These are phyloP conservation scores for Tetrax tetrax DNA, from an alignment of 2,113 vertebrate species.

Conservation along the genomic window DNA sequence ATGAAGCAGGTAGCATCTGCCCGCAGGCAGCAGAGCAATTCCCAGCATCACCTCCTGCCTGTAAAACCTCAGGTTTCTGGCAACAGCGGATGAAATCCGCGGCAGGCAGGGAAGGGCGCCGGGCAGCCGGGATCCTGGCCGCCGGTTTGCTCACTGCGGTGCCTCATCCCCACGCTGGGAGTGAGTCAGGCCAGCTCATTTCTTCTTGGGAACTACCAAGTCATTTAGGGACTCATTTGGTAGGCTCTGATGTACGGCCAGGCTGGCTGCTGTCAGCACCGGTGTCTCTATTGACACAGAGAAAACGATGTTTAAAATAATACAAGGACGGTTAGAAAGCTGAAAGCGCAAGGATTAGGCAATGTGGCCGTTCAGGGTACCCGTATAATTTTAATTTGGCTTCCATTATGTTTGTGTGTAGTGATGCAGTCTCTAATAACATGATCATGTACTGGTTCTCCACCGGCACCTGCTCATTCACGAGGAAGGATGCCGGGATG, in stretches of 20 bases:
- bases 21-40: fast-evolving
- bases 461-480: conserved; percentile 44
- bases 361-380: neutral
- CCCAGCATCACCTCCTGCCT: neutral
- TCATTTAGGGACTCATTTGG: neutral
- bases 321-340: neutral
- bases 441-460: neutral
- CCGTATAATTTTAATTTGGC: conserved; percentile 10
- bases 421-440: conserved; percentile 45
- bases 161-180: neutral
- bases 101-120: neutral
- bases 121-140: neutral
- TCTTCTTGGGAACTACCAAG: conserved; percentile 15
- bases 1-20: neutral
- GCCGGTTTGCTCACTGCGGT: fast-evolving
- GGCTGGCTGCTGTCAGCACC: neutral
- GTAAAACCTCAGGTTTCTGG: neutral
- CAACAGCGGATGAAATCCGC: neutral
- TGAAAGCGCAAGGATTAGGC: neutral
- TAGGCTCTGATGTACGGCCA: neutral
- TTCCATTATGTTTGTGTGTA: conserved; percentile 18
- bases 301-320: conserved; percentile 25
- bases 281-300: neutral
- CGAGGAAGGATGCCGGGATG: conserved; percentile 10
- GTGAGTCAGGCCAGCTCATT: conserved; percentile 42